phyloP scores from a whole-genome alignment of 2,797 vertebrate genomes.

The Tadarida brasiliensis region DNA sequence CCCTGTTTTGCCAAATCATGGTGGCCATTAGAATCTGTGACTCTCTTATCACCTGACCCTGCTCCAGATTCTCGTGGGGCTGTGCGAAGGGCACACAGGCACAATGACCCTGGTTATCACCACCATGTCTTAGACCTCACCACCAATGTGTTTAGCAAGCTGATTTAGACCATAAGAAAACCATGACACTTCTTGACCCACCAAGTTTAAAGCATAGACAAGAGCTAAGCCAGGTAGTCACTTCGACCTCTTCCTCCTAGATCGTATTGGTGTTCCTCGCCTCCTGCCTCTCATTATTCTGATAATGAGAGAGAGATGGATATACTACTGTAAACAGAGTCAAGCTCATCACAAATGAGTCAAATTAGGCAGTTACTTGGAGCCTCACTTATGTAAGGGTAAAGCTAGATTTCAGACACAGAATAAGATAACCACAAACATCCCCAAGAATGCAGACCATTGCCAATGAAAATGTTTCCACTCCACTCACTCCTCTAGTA shows the following conservation, averaged over 20 bases:
- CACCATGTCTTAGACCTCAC: not conserved
- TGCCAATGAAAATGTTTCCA: not conserved
- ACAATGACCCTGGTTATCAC: not conserved
- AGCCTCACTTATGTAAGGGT: not conserved
- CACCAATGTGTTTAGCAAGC: not conserved
- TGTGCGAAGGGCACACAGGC: not conserved
- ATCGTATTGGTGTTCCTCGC: not conserved
- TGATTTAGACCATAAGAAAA: not conserved
- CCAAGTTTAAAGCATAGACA: not conserved
- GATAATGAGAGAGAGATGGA: not conserved
- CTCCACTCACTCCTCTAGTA: not conserved
- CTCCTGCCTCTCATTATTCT: not conserved
- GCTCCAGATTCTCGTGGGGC: not conserved
- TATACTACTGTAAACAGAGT: not conserved
- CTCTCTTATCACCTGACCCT: not conserved
- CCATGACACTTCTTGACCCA: not conserved
- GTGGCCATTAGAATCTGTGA: not conserved
- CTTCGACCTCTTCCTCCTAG: not conserved
- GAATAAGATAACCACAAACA: not conserved
- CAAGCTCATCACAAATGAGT: not conserved
- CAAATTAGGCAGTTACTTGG: not conserved
- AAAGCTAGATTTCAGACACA: not conserved
- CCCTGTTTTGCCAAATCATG: not conserved
- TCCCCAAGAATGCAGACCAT: not conserved
- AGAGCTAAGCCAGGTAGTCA: not conserved